Base-by-base conservation (phyloP, 2,888 invertebrate genomes). In the Drosophila pullipes region DNA sequence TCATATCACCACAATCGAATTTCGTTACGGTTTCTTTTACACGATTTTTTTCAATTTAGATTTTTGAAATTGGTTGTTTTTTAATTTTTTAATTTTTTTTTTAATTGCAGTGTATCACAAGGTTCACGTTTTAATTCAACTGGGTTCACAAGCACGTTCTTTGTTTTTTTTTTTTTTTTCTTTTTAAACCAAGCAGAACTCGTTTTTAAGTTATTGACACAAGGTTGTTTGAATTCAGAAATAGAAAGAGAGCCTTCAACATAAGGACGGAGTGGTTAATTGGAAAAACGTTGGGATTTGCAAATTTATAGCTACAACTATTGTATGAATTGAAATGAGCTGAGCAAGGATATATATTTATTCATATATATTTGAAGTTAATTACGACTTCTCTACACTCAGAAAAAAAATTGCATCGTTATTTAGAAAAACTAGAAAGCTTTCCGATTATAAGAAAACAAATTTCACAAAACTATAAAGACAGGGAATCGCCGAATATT, bases 1-100 rank as follows among this genome's bases (percentile, higher is more conserved):
- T 85, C 60, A 74, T 90, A 90, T 87, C 89, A 90, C 86, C 85
- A 76, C 72, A 69, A 74, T 68, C 71, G 67, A 82, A 61, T 75
- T 65, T 13, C 64, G 50, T 64, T 78, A 31, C 74, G n/a, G 41
- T 67, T 54, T 61, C 53, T 31, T 50, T 25, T 65, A 44, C 33
- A 49, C 47, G 28, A 41, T 62, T 41, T 47, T 55, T 30, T 30
- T 63, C 59, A 55, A 52, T 47, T 66, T 65, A 22, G 47, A 62
- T 78, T 54, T 73, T 39, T 16, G 4, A 16, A 47, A 25, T 47
- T 47, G 7, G 44, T 7, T 47, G 11, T 22, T 22, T 47, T 44
- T n/a, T 54, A 16, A 7, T 22, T 47, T 7, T 22, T 47, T 7
- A 13, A 13, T 22, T 22, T 6, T 28, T 69, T 60, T 31, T 61